A percentile compares a stretch with the other conserved stretches of the same genome.
Evolutionary conservation across 1,140 invertebrate genomes (phyloP).

Genomic region (Drosophila asahinai): DNA sequence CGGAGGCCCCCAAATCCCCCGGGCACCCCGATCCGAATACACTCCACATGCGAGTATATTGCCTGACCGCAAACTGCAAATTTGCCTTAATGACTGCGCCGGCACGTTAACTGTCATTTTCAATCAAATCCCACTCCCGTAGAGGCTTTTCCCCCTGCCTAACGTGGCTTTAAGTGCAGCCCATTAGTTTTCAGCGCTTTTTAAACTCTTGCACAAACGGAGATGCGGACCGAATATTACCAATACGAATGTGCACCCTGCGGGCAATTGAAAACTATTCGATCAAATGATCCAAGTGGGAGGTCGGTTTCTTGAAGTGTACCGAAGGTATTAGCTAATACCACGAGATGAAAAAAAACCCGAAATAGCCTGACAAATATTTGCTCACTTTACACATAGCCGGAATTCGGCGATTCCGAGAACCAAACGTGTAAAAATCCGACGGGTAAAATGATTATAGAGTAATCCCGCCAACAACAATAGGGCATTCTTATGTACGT

Average conservation of each 20-base stretch:
- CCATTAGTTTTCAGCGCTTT: constrained; percentile 68
- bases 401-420: constrained; percentile 42
- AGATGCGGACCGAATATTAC: constrained; percentile 35
- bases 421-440: constrained; percentile 79
- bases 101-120: constrained; percentile 76
- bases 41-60: constrained; percentile 1
- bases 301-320: constrained; percentile 40
- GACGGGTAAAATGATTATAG: constrained; percentile 53
- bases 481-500: constrained; percentile 61
- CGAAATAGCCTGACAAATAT: constrained; percentile 45
- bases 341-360: constrained; percentile 12
- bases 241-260: constrained; percentile 23
- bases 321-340: constrained; percentile 39
- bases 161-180: constrained; percentile 53
- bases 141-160: constrained; percentile 12
- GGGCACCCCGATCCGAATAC: constrained; percentile 1
- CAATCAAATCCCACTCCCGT: constrained; percentile 41
- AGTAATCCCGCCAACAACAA: constrained; percentile 55
- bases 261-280: constrained; percentile 20
- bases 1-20: constrained; percentile 6
- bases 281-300: constrained; percentile 30
- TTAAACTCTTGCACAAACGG: constrained; percentile 70
- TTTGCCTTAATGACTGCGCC: constrained; percentile 67
- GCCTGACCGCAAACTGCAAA: constrained; percentile 69
- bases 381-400: constrained; percentile 30